These are phyloP conservation scores for Vidua macroura DNA, from an alignment of 2,113 vertebrate species.

Conservation along the genomic window DNA sequence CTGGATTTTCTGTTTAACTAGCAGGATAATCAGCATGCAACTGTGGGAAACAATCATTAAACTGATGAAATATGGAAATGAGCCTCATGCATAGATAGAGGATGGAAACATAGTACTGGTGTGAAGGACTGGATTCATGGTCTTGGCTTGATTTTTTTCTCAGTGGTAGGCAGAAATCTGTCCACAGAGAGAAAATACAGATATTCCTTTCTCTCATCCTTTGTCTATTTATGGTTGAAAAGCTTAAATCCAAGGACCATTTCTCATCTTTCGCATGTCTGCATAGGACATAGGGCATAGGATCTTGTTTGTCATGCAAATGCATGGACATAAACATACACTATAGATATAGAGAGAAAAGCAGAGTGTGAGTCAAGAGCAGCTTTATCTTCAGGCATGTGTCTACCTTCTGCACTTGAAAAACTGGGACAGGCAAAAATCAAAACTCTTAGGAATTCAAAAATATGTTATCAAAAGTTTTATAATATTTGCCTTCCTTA, in stretches of 20 bases:
- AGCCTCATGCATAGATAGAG: neutral
- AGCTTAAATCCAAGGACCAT: neutral
- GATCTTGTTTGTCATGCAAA: neutral
- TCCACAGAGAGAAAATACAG: neutral
- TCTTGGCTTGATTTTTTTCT: neutral
- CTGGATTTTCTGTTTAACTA: conserved; percentile 35
- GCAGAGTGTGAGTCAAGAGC: neutral
- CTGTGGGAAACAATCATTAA: neutral
- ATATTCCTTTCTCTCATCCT: neutral
- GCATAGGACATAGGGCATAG: neutral
- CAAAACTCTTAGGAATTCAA: neutral
- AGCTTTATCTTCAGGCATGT: neutral
- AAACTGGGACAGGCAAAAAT: neutral
- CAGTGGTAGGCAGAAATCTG: neutral
- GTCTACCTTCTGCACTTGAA: neutral
- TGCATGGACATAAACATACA: neutral
- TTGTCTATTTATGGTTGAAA: neutral
- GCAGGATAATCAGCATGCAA: conserved; percentile 15
- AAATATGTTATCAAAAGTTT: neutral
- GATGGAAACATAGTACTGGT: neutral
- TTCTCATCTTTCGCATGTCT: neutral
- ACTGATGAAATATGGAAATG: conserved; percentile 13
- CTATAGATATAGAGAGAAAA: neutral
- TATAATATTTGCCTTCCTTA: neutral
- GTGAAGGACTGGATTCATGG: neutral